These are phyloP conservation scores for Daboia siamensis DNA, from an alignment of 2,113 vertebrate genomes.

Conservation along the genomic window DNA sequence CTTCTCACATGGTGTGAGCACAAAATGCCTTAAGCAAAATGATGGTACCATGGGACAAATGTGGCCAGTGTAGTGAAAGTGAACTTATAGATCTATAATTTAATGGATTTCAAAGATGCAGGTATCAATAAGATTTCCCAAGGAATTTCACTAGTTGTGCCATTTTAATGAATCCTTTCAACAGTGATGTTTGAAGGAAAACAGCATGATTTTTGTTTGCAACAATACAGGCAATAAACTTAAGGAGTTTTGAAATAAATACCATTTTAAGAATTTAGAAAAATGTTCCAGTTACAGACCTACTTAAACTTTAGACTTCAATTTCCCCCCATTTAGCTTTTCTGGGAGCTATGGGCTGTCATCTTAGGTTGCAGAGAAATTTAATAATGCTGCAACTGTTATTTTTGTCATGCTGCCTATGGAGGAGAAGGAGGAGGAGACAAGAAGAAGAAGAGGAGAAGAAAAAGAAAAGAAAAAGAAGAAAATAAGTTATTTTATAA, in stretches of 20 bases:
- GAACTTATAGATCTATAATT: constrained; percentile 57
- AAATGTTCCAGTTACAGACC: not conserved
- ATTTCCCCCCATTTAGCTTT: not conserved
- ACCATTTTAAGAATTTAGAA: constrained; percentile 29
- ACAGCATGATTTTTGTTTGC: constrained; percentile 36
- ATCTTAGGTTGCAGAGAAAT: constrained; percentile 2
- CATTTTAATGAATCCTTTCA: constrained; percentile 59
- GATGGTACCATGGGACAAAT: constrained; percentile 43
- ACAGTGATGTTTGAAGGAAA: constrained; percentile 45
- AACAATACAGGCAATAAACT: constrained; percentile 39
- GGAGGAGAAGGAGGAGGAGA: not conserved
- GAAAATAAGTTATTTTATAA: not conserved
- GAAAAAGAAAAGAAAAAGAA: no score
- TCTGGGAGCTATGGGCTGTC: constrained; percentile 1
- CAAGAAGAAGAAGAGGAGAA: no score
- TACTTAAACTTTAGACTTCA: constrained; percentile 11
- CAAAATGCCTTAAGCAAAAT: constrained; percentile 41
- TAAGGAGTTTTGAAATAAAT: constrained; percentile 20
- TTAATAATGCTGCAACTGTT: not conserved
- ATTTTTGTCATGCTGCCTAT: not conserved
- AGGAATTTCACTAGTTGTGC: constrained; percentile 42
- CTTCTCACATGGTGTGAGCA: constrained; percentile 55
- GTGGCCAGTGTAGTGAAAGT: constrained; percentile 44
- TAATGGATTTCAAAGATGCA: constrained; percentile 50
- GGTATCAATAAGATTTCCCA: constrained; percentile 38